These are phyloP conservation scores for Phengaris alcon DNA, from an alignment of 2,888 invertebrate genomes.

Conservation along the genomic window DNA sequence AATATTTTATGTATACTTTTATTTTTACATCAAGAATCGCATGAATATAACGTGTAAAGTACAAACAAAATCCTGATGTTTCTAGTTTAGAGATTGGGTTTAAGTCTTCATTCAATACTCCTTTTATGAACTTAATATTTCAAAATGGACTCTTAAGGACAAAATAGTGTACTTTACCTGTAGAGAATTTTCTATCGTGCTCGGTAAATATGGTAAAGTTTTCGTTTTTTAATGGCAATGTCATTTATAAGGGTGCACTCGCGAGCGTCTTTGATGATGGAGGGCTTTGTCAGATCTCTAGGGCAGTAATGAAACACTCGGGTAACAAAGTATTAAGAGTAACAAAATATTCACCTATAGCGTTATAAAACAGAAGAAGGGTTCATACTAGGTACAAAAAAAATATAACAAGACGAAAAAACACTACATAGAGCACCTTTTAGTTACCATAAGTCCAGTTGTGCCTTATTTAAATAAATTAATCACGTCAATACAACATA, in stretches of 20 bases:
- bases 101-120: too few relatives aligned
- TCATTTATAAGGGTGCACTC: slow-evolving; percentile 13
- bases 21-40: background rate
- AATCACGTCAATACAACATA: background rate
- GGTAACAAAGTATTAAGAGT: background rate
- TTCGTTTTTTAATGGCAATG: slow-evolving; percentile 12
- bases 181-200: background rate
- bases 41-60: too few relatives aligned
- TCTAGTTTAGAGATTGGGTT: too few relatives aligned
- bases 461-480: background rate
- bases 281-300: slow-evolving; percentile 1
- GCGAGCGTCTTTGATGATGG: slow-evolving; percentile 19
- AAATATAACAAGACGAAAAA: background rate
- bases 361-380: background rate
- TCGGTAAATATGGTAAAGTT: background rate
- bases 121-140: background rate
- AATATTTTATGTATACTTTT: background rate
- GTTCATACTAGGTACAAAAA: background rate
- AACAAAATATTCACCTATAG: background rate
- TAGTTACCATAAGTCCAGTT: background rate
- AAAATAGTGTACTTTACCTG: background rate
- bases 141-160: background rate
- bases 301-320: slow-evolving; percentile 1
- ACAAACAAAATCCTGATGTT: too few relatives aligned
- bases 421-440: background rate